These are phyloP conservation scores for Zaprionus tsacasi DNA, from an alignment of 1,140 invertebrate species.

Conservation along the genomic window DNA sequence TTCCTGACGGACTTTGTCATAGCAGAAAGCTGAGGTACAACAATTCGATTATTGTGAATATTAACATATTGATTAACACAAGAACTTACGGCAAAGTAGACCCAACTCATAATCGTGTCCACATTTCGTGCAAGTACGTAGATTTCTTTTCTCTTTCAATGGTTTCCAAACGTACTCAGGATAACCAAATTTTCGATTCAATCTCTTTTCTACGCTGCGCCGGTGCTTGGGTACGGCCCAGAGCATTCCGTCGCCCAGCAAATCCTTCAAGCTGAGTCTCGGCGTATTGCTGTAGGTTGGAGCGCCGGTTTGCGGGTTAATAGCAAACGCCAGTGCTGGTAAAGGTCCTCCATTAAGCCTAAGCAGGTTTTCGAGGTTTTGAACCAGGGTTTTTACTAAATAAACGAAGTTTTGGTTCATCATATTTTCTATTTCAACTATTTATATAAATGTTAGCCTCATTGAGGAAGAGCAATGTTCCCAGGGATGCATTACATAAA, in stretches of 20 bases:
- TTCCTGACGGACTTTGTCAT: slow-evolving; percentile 91
- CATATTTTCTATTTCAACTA: slow-evolving; percentile 40
- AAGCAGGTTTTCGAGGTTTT: slow-evolving; percentile 53
- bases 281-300: slow-evolving; percentile 1
- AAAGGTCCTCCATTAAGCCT: slow-evolving; percentile 38
- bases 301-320: slow-evolving; percentile 30
- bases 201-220: slow-evolving; percentile 89
- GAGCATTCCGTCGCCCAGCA: slow-evolving; percentile 90
- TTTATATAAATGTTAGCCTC: slow-evolving; percentile 54
- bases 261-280: slow-evolving; percentile 86
- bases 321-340: slow-evolving; percentile 58
- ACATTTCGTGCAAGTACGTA: slow-evolving; percentile 91
- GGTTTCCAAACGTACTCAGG: slow-evolving; percentile 88
- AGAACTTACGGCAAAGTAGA: slow-evolving; percentile 92
- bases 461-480: slow-evolving; percentile 22
- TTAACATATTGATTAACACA: slow-evolving; percentile 86
- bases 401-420: slow-evolving; percentile 52
- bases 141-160: slow-evolving; percentile 89
- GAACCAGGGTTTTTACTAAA: slow-evolving; percentile 58
- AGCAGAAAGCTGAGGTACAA: slow-evolving; percentile 89
- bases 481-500: not conserved
- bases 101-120: slow-evolving; percentile 92
- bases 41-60: not conserved
- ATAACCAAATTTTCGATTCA: slow-evolving; percentile 89
- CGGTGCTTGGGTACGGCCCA: slow-evolving; percentile 92